Base-by-base conservation (phyloP, 2,888 invertebrate genomes). In the Taenaris catops region DNA sequence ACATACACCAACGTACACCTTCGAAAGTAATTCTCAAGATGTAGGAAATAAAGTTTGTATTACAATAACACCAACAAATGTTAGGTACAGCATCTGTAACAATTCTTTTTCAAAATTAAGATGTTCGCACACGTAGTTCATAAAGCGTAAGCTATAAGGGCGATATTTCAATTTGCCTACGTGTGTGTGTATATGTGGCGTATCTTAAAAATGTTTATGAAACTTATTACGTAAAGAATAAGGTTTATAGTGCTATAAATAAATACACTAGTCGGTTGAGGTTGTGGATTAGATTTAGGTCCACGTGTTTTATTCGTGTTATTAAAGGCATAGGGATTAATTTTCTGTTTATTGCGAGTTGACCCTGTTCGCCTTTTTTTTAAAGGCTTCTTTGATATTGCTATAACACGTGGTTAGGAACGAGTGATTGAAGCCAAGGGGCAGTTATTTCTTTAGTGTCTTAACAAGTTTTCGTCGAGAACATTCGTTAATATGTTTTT, bases 151-250 rank as follows among this genome's bases (percentile, higher is more conserved):
- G 2, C 4, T 16, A 35, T 28, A 35, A 17, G 28, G 17, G 12
- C 24, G 6, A 28, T 35, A 35, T 24, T 35, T 23, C 23, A 34
- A 34, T 17, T 21, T 8, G n/a, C n/a, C n/a, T n/a, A 17, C 9
- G 6, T 7, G 8, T 16, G 10, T 19, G 25, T 11, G 12, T 12
- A 25, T 8, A 8, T 14, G 8, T 10, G 5, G 18, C 10, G 4
- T 5, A 11, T 10, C 8, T 11, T 8, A 34, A 17, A 34, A 23
- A 11, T 16, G 23, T 4, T 16, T 16, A 8, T 14, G n/a, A 27
- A 4, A 25, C 16, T 26, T 34, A 27, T 11, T 14, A 4, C 9
- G 8, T 9, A 10, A 3, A 11, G n/a, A 8, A 18, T 35, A 35
- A 28, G 24, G 35, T 4, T 24, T 23, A 28, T 1, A 24, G n/a